These are phyloP conservation scores for Trachelus stipa DNA, from an alignment of 2,888 invertebrate species.

Conservation along the genomic window DNA sequence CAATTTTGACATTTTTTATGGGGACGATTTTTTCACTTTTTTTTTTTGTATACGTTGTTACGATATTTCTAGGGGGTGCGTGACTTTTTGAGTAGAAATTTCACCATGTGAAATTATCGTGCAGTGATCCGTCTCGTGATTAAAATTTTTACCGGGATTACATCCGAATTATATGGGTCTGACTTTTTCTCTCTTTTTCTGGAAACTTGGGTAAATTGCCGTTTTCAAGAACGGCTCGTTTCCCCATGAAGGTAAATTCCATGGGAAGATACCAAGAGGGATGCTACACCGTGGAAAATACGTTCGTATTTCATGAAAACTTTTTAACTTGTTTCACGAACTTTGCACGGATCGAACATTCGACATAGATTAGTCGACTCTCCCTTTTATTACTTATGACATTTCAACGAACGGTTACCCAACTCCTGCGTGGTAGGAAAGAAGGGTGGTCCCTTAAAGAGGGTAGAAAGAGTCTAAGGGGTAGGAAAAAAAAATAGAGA, in stretches of 20 bases:
- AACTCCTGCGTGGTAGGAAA: not conserved
- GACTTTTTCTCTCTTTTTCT: not conserved
- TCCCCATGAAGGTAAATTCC: not conserved
- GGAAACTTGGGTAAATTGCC: not conserved
- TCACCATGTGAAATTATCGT: no score
- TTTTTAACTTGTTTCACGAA: not conserved
- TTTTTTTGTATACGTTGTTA: not conserved
- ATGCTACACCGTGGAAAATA: not conserved
- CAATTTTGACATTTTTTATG: no score
- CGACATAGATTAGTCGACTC: not conserved
- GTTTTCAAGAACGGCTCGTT: not conserved
- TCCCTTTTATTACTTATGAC: conserved; percentile 1
- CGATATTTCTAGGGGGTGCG: not conserved
- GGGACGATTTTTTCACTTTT: no score
- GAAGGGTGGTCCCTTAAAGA: conserved; percentile 1
- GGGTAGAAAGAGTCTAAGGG: not conserved
- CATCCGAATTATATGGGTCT: not conserved
- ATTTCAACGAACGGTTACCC: conserved; percentile 2
- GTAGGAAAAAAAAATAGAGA: not conserved
- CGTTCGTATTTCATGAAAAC: not conserved
- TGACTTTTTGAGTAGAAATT: no score
- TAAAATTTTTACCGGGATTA: not conserved
- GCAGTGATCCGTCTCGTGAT: no score
- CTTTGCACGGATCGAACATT: not conserved
- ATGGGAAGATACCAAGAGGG: not conserved